Percentiles rank a stretch among this genome's conserved stretches.
Evolutionary conservation across 2,113 vertebrate species (phyloP).

Genomic region (Galeopterus variegatus): DNA sequence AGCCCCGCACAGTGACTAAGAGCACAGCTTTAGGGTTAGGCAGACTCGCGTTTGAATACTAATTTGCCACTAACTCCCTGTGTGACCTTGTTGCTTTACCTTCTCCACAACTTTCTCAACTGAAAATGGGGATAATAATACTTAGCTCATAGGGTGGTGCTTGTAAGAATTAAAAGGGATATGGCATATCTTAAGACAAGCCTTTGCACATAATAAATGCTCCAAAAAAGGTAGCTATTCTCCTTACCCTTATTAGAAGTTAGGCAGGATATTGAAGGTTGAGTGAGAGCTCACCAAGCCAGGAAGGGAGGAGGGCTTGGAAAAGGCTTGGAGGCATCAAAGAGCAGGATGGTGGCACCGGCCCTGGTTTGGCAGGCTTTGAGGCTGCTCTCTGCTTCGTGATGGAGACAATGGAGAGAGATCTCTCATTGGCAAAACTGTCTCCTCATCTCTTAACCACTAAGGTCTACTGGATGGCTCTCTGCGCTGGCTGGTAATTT

Average conservation of each 20-base stretch:
- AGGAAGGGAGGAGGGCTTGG: neutral
- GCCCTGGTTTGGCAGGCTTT: neutral
- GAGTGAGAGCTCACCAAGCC: neutral
- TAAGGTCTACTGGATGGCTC: neutral
- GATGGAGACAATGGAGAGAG: neutral
- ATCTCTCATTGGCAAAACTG: neutral
- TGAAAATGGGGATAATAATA: neutral
- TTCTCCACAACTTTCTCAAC: conserved; percentile 27
- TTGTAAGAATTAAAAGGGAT: conserved; percentile 22
- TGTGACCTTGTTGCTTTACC: neutral
- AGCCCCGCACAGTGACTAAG: accelerated
- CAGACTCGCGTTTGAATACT: neutral
- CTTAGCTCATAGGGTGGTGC: neutral
- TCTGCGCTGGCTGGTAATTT: neutral
- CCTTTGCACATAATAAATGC: neutral
- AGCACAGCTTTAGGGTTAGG: neutral
- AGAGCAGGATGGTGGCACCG: neutral
- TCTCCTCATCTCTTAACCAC: neutral
- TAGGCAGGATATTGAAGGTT: neutral
- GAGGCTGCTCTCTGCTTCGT: neutral
- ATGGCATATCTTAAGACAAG: neutral
- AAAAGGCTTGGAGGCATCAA: neutral
- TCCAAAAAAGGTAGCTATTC: neutral
- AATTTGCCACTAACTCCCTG: neutral
- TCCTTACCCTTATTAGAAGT: conserved; percentile 15